Percentiles rank a stretch among this genome's conserved stretches.
Evolutionary conservation across 2,113 vertebrate genomes (phyloP).

Genomic region (Xenus cinereus): DNA sequence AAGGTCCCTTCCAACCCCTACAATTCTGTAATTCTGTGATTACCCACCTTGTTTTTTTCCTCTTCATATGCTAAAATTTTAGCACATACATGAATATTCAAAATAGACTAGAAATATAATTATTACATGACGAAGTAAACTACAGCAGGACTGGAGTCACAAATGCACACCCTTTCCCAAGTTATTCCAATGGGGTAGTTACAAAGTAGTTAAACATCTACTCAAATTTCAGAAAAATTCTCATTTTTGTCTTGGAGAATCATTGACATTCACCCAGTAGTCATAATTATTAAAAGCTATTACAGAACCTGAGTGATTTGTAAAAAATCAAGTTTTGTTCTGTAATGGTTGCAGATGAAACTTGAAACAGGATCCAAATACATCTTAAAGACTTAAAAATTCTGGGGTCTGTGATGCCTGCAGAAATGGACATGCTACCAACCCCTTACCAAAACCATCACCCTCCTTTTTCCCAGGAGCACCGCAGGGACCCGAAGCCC

Average conservation of each 20-base stretch:
- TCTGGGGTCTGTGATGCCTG: not conserved
- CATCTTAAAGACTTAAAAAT: not conserved
- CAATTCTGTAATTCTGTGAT: not conserved
- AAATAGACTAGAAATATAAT: not conserved
- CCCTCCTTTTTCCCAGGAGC: not conserved
- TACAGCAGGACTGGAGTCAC: not conserved
- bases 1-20: not conserved
- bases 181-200: not conserved
- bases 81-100: not conserved
- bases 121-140: not conserved
- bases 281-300: not conserved
- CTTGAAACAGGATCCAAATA: not conserved
- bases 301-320: not conserved
- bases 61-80: not conserved
- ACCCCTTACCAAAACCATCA: not conserved
- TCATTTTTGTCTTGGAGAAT: not conserved
- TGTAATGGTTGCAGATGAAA: not conserved
- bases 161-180: not conserved
- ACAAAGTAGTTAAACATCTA: not conserved
- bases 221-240: not conserved
- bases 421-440: not conserved
- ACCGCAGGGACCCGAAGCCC: accelerated
- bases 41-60: not conserved
- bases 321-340: not conserved
- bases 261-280: not conserved